phyloP scores from a whole-genome alignment of 2,113 vertebrate genomes.

The Sphyrna mokarran region DNA sequence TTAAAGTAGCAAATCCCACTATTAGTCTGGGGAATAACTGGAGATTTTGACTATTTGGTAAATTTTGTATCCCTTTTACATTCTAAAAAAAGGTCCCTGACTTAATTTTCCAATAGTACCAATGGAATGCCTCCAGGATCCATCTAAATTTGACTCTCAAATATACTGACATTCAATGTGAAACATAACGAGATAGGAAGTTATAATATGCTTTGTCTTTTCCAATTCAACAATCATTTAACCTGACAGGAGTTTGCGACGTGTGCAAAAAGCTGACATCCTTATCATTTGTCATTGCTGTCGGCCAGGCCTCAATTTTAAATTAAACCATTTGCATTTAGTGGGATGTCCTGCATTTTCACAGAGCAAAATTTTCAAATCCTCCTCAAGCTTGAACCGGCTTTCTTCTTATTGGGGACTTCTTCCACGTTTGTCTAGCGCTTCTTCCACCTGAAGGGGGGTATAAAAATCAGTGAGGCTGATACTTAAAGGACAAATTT shows the following conservation, averaged over 20 bases:
- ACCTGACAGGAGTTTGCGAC: not conserved
- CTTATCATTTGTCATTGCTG: not conserved
- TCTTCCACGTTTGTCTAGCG: not conserved
- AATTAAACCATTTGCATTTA: not conserved
- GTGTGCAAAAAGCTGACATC: conserved; percentile 28
- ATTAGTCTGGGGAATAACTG: not conserved
- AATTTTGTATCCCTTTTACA: not conserved
- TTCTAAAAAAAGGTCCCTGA: conserved; percentile 17
- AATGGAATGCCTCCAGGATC: conserved; percentile 22
- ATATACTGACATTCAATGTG: not conserved
- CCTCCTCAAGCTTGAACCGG: not conserved
- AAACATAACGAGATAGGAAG: not conserved
- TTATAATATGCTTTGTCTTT: conserved; percentile 3
- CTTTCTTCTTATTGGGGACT: not conserved
- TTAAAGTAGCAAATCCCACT: not conserved
- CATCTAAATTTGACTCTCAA: not conserved
- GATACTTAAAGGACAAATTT: not conserved
- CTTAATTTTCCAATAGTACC: not conserved
- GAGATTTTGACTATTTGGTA: not conserved
- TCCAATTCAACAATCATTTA: not conserved
- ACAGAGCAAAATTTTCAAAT: not conserved
- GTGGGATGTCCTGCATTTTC: conserved; percentile 33
- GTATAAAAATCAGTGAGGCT: not conserved
- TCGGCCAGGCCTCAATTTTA: not conserved
- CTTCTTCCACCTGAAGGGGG: not conserved